Base-by-base conservation (phyloP, 2,888 invertebrate species). In the Drosophila nr. fundita region DNA sequence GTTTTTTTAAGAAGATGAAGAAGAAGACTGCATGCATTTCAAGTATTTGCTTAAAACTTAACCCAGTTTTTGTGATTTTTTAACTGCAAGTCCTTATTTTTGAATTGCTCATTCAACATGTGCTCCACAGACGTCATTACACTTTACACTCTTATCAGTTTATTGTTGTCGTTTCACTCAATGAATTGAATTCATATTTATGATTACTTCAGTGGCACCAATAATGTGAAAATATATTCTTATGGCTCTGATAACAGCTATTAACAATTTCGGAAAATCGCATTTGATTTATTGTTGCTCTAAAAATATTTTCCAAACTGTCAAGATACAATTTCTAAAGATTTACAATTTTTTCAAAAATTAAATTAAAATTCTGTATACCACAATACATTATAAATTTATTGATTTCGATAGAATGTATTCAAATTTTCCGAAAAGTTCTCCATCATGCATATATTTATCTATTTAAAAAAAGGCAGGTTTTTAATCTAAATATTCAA, bases 31-130 rank as follows among this genome's bases (percentile, higher is more conserved):
- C 63, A 53, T 68, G 38, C 15, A 27, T 32, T 42, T 10, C 15
- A 30, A 40, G 50, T 66, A 38, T 70, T 79, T 67, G 60, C 59
- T 45, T 38, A 68, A 42, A 68, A 54, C 80, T 84, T 83, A 81
- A 85, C 83, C 78, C 68, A 73, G 36, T 68, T 73, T 36, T 36
- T 54, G 13, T 24, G 42, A 21, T 27, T 24, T 27, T 42, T 18
- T 5, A 15, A 65, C 34, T 63, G 45, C n/a, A 62, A 50, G 29
- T 45, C 34, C 24, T 18, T 52, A 34, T 53, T 30, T 38, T 29
- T 34, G 1, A 2, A 30, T 13, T 50, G 45, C 50, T 40, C 36
- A 45, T 69, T 69, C 40, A 64, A 38, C 65, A 42, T 55, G 40
- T 54, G 42, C 57, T 21, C 4, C 27, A 59, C 3, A 32, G 8